Evolutionary conservation across 2,888 invertebrate species (phyloP), one percentile per base, ranked within the genome.

Genomic region (Trissolcus brochymenae): DNA sequence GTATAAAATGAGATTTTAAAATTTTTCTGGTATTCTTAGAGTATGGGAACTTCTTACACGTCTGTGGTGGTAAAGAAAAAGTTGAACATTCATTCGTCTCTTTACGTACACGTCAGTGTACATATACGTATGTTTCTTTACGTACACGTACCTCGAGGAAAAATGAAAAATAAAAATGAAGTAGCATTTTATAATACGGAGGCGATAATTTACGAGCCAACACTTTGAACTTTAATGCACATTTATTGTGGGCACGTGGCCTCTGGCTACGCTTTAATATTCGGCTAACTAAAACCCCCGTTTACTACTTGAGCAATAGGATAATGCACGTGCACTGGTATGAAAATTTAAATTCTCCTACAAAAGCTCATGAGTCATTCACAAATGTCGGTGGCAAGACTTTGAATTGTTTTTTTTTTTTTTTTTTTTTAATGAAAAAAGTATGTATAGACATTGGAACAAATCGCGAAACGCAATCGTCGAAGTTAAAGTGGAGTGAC

Each of bases 331-430:
- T 54, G 61, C 68, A 65, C 46, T 62, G 65, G 62, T 65, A 68
- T 50, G 70, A 70, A 66, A 68, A 64, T 46, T 62, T 66, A 71
- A 62, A 53, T 56, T 68, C 65, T 70, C 53, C 74, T 70, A 53
- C 68, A 70, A 70, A 74, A 79, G 75, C 43, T 76, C 74, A 74
- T 75, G 78, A 76, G 68, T 76, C 79, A 71, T 66, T 65, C 35
- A 78, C 72, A 80, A 80, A 80, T 79, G 54, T 16, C 55, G 46
- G 70, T 41, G 74, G 56, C 50, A 61, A 41, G 16, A 60, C 53
- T 71, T 59, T 54, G 74, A 62, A 74, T 59, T 67, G 43, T n/a
- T n/a, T n/a, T n/a, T n/a, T n/a, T n/a, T n/a, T n/a, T n/a, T n/a
- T n/a, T n/a, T n/a, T 66, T 66, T 74, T 29, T 29, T 29, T 29